Conservation (phyloP, 2,797 vertebrate species). For the Parambassis ranga region DNA sequence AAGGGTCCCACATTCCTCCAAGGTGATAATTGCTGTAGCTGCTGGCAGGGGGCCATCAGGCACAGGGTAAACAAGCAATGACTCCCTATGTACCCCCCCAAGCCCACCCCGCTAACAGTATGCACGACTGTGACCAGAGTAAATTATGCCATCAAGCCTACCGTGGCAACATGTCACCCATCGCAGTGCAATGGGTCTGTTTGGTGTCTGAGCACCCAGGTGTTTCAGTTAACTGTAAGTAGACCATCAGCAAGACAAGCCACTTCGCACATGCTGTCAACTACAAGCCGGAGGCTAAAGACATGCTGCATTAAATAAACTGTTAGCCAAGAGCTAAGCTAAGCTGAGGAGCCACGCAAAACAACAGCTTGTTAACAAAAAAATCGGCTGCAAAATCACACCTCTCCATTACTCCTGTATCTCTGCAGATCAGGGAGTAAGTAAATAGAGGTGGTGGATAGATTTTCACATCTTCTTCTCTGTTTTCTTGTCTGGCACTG, state of each 20-base stretch:
- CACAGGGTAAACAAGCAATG: slow-evolving; percentile 79
- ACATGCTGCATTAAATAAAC: slow-evolving; percentile 24
- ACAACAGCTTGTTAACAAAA: background rate
- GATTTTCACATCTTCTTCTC: no score
- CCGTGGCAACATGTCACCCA: slow-evolving; percentile 68
- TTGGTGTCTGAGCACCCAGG: slow-evolving; percentile 68
- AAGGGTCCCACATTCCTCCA: slow-evolving; percentile 84
- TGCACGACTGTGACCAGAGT: slow-evolving; percentile 65
- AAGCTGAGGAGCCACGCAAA: background rate
- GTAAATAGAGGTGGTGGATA: slow-evolving; percentile 10
- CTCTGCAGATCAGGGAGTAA: background rate
- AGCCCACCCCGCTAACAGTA: slow-evolving; percentile 57
- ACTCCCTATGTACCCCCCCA: slow-evolving; percentile 28
- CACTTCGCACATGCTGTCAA: slow-evolving; percentile 45
- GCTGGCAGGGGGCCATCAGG: slow-evolving; percentile 81
- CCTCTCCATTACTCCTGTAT: slow-evolving; percentile 17
- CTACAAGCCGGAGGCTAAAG: slow-evolving; percentile 14
- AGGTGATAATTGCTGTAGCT: slow-evolving; percentile 87
- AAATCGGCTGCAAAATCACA: slow-evolving; percentile 17
- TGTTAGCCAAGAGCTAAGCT: background rate
- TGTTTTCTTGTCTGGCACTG: no score
- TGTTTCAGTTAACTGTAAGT: slow-evolving; percentile 58
- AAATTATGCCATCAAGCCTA: slow-evolving; percentile 69
- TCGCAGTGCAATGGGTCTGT: slow-evolving; percentile 39
- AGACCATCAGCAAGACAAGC: slow-evolving; percentile 37